These are phyloP conservation scores for Halcyon chelicuti DNA, from an alignment of 2,797 vertebrate species.

Conservation along the genomic window DNA sequence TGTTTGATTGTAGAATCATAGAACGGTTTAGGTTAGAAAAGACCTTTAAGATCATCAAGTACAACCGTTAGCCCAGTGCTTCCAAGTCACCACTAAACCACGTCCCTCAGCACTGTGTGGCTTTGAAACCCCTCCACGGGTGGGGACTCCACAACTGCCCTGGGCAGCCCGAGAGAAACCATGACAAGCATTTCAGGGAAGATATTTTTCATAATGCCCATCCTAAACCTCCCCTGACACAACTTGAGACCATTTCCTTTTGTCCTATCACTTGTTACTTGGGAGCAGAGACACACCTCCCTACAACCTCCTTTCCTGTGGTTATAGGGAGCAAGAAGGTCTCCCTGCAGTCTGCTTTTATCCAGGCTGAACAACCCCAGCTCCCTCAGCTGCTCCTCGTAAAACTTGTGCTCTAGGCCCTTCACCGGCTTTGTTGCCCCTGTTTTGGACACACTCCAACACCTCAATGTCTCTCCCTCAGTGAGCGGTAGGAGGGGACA, in stretches of 20 bases:
- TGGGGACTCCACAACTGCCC: neutral
- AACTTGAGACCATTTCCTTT: neutral
- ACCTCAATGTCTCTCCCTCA: neutral
- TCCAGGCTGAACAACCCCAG: neutral
- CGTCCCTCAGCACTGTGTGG: neutral
- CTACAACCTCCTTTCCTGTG: neutral
- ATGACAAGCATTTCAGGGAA: neutral
- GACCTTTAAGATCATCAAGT: no score
- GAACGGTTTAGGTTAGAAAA: no score
- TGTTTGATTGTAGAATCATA: neutral
- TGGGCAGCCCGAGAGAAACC: neutral
- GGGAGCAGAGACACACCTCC: neutral
- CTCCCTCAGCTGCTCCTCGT: neutral
- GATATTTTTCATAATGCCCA: neutral
- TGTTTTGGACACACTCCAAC: neutral
- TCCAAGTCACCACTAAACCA: neutral
- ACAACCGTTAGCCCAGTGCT: neutral
- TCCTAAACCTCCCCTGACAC: neutral
- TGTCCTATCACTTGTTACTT: neutral
- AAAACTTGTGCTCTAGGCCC: neutral
- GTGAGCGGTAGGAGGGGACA: accelerated
- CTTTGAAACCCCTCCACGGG: neutral
- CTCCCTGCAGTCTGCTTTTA: neutral
- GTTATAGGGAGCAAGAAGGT: no score
- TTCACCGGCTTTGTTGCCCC: neutral